phyloP scores from a whole-genome alignment of 2,113 vertebrate genomes.

The Anolis carolinensis region DNA sequence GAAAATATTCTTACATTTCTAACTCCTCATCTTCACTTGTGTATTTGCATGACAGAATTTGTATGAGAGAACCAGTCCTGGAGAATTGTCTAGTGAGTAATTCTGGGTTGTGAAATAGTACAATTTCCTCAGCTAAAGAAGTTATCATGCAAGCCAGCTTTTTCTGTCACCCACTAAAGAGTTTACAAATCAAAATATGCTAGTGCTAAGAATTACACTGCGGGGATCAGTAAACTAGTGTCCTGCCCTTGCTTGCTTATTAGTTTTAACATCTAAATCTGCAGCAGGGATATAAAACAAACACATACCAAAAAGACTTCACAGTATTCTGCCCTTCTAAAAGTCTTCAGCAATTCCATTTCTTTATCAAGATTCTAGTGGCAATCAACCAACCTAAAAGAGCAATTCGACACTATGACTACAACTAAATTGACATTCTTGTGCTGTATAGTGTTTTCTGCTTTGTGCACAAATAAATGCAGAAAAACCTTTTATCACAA shows the following conservation, averaged over 20 bases:
- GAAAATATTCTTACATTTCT: neutral
- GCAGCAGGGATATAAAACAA: neutral
- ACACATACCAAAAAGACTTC: neutral
- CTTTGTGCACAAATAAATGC: neutral
- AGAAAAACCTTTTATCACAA: neutral
- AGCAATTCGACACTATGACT: neutral
- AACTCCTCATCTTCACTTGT: neutral
- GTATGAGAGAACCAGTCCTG: no score
- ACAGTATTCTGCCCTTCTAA: neutral
- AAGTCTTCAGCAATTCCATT: neutral
- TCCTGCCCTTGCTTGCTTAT: neutral
- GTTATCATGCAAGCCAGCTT: neutral
- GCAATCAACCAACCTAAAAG: neutral
- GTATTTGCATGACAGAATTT: neutral
- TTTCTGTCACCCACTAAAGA: neutral
- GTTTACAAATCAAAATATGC: neutral
- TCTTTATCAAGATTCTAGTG: neutral
- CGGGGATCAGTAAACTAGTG: neutral
- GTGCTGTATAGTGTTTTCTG: neutral
- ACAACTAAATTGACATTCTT: conserved; percentile 3
- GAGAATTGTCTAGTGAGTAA: no score
- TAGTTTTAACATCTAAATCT: neutral
- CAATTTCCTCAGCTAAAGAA: no score
- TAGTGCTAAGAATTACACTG: neutral
- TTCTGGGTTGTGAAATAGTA: no score